Evolutionary conservation across 2,797 vertebrate genomes (phyloP).

Genomic region (Microctenopoma lineatum): DNA sequence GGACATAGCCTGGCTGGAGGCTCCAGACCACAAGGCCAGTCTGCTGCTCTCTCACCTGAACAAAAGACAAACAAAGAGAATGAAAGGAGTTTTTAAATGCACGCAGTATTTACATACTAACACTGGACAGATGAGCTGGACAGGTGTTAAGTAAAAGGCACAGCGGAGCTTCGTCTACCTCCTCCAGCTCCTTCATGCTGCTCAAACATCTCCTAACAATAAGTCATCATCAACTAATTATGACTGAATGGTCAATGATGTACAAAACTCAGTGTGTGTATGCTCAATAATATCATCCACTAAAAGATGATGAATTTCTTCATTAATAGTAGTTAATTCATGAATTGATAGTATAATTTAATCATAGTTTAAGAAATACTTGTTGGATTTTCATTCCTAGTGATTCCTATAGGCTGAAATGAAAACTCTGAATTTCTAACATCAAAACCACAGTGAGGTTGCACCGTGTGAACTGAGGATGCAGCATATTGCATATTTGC

Average conservation of each 20-base stretch:
- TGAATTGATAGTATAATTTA: too few relatives aligned
- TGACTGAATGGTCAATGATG: background rate
- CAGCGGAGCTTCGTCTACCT: background rate
- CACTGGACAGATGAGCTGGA: background rate
- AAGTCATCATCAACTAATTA: constrained; percentile 6
- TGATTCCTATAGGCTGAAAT: too few relatives aligned
- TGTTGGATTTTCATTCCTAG: too few relatives aligned
- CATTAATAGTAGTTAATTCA: too few relatives aligned
- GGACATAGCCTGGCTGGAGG: constrained; percentile 87
- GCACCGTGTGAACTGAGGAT: background rate
- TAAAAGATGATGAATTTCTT: too few relatives aligned
- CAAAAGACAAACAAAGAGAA: constrained; percentile 1
- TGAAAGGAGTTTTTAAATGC: background rate
- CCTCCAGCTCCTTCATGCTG: background rate
- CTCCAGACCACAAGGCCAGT: constrained; percentile 91
- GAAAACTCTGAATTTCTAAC: too few relatives aligned
- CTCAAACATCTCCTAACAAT: constrained; percentile 9
- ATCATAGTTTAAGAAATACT: too few relatives aligned
- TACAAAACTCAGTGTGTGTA: background rate
- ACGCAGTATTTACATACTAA: background rate
- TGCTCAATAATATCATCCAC: too few relatives aligned
- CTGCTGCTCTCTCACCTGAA: constrained; percentile 84
- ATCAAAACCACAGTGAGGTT: background rate
- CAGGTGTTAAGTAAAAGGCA: background rate
- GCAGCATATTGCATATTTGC: background rate